phyloP scores from a whole-genome alignment of 2,797 vertebrate species.

The Catostomus latipinnis region DNA sequence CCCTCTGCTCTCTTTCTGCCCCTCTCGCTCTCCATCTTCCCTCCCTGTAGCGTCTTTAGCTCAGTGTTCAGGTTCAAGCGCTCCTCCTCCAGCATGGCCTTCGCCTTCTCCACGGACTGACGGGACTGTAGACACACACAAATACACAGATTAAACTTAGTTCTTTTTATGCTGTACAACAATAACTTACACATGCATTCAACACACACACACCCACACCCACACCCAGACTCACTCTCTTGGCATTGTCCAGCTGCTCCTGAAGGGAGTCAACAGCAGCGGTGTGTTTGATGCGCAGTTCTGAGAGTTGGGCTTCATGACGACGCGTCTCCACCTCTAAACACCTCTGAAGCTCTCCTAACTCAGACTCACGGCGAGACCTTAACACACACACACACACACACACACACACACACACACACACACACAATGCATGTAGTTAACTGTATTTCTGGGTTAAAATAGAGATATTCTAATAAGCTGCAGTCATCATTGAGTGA shows the following conservation, averaged over 20 bases:
- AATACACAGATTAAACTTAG: background rate
- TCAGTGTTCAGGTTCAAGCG: conserved; percentile 79
- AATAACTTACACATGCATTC: background rate
- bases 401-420: background rate
- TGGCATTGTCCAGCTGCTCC: conserved; percentile 84
- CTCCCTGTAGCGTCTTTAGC: conserved; percentile 80
- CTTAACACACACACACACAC: conserved; percentile 57
- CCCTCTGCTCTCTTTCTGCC: conserved; percentile 84
- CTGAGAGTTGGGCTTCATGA: conserved; percentile 81
- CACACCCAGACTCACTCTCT: conserved; percentile 71
- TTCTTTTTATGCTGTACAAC: background rate
- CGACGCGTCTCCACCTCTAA: conserved; percentile 82
- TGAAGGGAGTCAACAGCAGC: conserved; percentile 77
- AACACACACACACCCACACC: background rate
- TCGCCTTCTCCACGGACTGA: conserved; percentile 86
- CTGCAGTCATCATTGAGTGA: no score
- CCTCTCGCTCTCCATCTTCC: conserved; percentile 85
- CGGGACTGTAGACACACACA: conserved; percentile 71
- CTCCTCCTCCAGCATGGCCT: conserved; percentile 83
- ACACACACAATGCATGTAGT: conserved; percentile 14
- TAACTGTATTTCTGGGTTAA: background rate
- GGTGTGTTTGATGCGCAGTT: conserved; percentile 80
- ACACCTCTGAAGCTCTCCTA: conserved; percentile 79
- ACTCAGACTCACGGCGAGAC: conserved; percentile 81
- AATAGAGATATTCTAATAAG: no score